Conservation (phyloP, 2,797 vertebrate species). For the Melanotaenia nigrans region DNA sequence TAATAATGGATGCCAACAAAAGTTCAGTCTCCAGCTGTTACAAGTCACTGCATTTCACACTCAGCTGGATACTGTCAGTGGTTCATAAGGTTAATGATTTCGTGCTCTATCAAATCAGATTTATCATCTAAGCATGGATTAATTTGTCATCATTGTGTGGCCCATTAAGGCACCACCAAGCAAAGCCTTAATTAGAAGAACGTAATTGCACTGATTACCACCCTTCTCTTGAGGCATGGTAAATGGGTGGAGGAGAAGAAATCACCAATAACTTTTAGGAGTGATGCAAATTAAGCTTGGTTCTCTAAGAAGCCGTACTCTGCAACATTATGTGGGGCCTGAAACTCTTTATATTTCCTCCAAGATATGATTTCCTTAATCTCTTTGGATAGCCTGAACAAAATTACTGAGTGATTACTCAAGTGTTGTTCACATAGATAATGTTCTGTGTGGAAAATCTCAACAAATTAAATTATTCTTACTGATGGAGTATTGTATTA, state of each 20-base stretch:
- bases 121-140: slow-evolving; percentile 77
- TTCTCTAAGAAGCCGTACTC: slow-evolving; percentile 26
- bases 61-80: slow-evolving; percentile 44
- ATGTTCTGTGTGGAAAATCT: slow-evolving; percentile 52
- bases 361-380: slow-evolving; percentile 58
- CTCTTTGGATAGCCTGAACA: slow-evolving; percentile 56
- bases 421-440: slow-evolving; percentile 65
- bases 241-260: slow-evolving; percentile 60
- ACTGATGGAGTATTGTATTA: slow-evolving; percentile 52
- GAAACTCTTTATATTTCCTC: slow-evolving; percentile 21
- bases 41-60: slow-evolving; percentile 56
- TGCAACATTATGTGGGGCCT: slow-evolving; percentile 12
- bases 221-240: slow-evolving; percentile 69
- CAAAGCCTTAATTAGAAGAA: slow-evolving; percentile 75
- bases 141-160: slow-evolving; percentile 76
- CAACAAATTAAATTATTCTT: slow-evolving; percentile 69
- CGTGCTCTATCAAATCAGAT: slow-evolving; percentile 79
- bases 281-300: slow-evolving; percentile 51
- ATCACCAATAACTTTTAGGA: slow-evolving; percentile 63
- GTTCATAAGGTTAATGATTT: slow-evolving; percentile 76
- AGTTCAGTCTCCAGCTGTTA: slow-evolving; percentile 43
- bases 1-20: slow-evolving; percentile 7
- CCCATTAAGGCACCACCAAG: slow-evolving; percentile 72
- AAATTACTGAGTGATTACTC: slow-evolving; percentile 65
- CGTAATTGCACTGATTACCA: slow-evolving; percentile 80